Evolutionary conservation across 1,140 invertebrate species (phyloP), one percentile per base, ranked within the genome.

Genomic region (Leptopilina clavipes): DNA sequence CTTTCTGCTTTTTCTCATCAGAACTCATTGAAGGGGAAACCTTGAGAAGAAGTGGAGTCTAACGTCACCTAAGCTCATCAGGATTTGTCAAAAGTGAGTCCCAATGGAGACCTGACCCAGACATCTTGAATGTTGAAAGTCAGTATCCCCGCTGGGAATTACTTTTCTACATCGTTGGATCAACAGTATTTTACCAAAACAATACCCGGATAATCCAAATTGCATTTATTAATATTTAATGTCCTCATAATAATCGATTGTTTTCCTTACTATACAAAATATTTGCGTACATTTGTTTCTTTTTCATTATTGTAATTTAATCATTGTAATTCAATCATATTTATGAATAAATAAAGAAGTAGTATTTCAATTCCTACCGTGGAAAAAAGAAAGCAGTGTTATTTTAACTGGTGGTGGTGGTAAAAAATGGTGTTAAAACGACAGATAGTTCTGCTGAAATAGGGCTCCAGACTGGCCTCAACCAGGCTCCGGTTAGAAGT

Each of bases 1-100:
- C 5, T 18, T 3, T 59, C 10, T 31, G 25, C 19, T 59, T 25
- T 31, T 65, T 22, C 59, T 52, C n/a, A 52, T 52, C 48, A 52
- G n/a, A 65, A 65, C 12, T 65, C 59, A 31, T 14, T 19, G 19
- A n/a, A 65, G 25, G 14, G 0, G 22, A 65, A 65, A 12, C 14
- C 25, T 31, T n/a, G 22, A 65, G 22, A 11, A 22, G 22, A 65
- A 65, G 44, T 52, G 3, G 22, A 31, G 25, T 65, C 59, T 37
- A 25, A 19, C 11, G 56, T 65, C 56, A 19, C 56, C 56, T 65
- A 65, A 65, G 59, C 59, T 65, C 59, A n/a, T n/a, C 12, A 37
- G 59, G 25, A 65, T 65, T 65, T 65, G 59, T 65, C 59, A 65
- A 31, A 31, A 65, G 59, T 65, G 12, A 65, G 59, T 65, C 59